A percentile compares a stretch with the other conserved stretches of the same genome.
Evolutionary conservation across 1,140 invertebrate genomes (phyloP).

Genomic region (Ephestia elutella): DNA sequence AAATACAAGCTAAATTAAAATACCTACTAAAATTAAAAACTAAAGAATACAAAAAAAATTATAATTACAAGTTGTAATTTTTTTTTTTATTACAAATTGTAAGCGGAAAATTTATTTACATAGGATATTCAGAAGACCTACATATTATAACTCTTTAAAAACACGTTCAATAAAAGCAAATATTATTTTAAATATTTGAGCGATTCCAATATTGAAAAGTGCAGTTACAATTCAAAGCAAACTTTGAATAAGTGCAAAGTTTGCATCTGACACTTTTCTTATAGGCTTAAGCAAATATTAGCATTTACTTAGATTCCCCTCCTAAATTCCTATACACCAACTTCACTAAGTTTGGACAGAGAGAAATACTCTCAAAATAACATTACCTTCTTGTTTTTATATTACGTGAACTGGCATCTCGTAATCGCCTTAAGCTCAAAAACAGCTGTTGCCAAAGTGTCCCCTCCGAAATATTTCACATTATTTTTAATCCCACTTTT

Average conservation of each 20-base stretch:
- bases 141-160: too few relatives aligned
- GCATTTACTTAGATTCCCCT: constrained; percentile 37
- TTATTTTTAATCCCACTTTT: constrained; percentile 27
- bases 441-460: constrained; percentile 49
- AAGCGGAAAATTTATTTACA: too few relatives aligned
- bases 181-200: background rate
- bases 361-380: constrained; percentile 54
- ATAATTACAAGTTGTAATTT: too few relatives aligned
- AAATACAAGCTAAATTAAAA: too few relatives aligned
- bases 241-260: constrained; percentile 15
- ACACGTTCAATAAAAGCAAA: background rate
- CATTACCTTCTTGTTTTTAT: constrained; percentile 67
- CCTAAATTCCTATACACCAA: constrained; percentile 9
- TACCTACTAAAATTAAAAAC: too few relatives aligned
- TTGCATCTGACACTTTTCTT: constrained; percentile 19
- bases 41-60: too few relatives aligned
- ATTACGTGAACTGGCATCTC: constrained; percentile 56
- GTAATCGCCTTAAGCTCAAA: constrained; percentile 68
- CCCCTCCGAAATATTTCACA: constrained; percentile 37
- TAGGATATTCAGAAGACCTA: too few relatives aligned
- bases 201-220: background rate
- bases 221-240: background rate
- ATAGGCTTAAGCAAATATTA: constrained; percentile 47
- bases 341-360: constrained; percentile 17
- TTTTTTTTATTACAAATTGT: too few relatives aligned